These are phyloP conservation scores for Xyrichtys novacula DNA, from an alignment of 2,797 vertebrate genomes.

Conservation along the genomic window DNA sequence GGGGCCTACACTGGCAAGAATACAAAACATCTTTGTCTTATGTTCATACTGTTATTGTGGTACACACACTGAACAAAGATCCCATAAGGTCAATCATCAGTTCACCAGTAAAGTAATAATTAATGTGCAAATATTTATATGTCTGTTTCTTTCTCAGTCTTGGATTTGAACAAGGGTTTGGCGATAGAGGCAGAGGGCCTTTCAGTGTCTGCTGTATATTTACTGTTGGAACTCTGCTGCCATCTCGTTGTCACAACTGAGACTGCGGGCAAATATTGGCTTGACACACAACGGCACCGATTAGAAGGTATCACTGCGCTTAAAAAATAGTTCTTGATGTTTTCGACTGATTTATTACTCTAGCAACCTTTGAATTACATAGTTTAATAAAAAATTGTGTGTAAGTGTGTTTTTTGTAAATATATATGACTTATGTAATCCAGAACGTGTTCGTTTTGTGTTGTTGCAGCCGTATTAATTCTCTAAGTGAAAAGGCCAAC, in stretches of 20 bases:
- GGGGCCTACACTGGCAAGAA: not conserved
- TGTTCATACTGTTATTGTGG: not conserved
- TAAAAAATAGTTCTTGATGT: slow-evolving; percentile 52
- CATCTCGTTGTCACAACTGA: slow-evolving; percentile 54
- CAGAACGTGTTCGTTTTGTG: not conserved
- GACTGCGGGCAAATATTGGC: not conserved
- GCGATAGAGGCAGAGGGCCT: too few relatives aligned
- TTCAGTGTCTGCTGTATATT: too few relatives aligned
- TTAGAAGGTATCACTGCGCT: slow-evolving; percentile 45
- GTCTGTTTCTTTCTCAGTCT: too few relatives aligned
- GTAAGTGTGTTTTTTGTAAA: fast-evolving
- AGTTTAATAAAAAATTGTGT: not conserved
- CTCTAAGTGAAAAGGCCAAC: slow-evolving; percentile 34
- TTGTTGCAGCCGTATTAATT: slow-evolving; percentile 28
- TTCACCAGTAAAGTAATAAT: not conserved
- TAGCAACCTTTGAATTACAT: fast-evolving
- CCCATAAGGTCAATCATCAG: not conserved
- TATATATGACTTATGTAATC: fast-evolving
- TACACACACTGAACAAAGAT: too few relatives aligned
- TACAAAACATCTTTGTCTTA: not conserved
- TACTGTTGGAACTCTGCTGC: slow-evolving; percentile 25
- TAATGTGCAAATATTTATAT: not conserved
- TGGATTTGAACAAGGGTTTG: not conserved
- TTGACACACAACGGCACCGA: not conserved
- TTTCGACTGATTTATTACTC: not conserved